Base-by-base conservation (phyloP, 2,888 invertebrate species). In the Parnassius apollo region DNA sequence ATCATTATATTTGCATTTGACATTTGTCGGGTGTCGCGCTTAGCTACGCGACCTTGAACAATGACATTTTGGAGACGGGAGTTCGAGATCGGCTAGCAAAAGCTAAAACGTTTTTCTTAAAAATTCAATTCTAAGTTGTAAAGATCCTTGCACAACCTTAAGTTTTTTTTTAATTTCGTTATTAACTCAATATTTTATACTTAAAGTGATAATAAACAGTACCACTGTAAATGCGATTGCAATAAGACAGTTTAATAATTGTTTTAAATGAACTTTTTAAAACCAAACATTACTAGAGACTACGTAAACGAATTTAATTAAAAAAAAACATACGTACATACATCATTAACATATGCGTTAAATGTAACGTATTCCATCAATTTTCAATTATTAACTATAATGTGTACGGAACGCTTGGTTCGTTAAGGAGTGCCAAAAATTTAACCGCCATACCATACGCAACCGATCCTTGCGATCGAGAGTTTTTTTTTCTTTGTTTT, bases 51-150 rank as follows among this genome's bases (percentile, higher is more conserved):
- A 78, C 89, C 89, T 89, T 90, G 88, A 87, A 83, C 87, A 77
- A 76, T 86, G 88, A 87, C 89, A 86, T 88, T 87, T 81, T 64
- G 76, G 82, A 83, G 86, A 87, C 84, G 77, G 84, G 83, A 72
- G 57, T 72, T 71, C 61, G 83, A 65, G 82, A 66, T 81, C 83
- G 79, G 75, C 61, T 25, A 68, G 65, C 10, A 51, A 13, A 7
- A 25, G 7, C 2, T 18, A 66, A 75, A 76, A 67, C 68, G 61
- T 42, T 53, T 2, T 46, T 48, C 9, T 57, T 35, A 61, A 42
- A 35, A 9, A n/a, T 25, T 45, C n/a, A 52, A 35, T 35, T 35
- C 35, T 4, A 35, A 35, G 35, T 7, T 35, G 35, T 35, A 35
- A 35, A 35, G 35, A 7, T 35, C 35, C 35, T 35, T 35, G 35